Conservation (phyloP, 2,797 vertebrate species). For the Pseudochromis fuscus region DNA sequence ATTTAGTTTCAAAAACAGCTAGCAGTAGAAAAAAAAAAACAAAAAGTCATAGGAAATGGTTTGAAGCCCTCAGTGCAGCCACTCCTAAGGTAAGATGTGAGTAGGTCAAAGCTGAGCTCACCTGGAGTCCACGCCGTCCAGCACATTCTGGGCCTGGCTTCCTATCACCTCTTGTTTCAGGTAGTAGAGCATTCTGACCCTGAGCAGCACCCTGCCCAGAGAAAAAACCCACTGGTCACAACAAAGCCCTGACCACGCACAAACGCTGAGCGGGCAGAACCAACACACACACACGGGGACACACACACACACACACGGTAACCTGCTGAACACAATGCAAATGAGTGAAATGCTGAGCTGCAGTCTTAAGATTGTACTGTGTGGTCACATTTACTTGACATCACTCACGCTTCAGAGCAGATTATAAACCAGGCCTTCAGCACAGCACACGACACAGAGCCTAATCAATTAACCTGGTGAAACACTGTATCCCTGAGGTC, state of each 20-base stretch:
- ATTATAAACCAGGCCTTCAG: slow-evolving; percentile 12
- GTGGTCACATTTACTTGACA: neutral
- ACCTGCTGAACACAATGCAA: slow-evolving; percentile 48
- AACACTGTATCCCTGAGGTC: slow-evolving; percentile 7
- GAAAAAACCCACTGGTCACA: slow-evolving; percentile 79
- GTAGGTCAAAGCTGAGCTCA: slow-evolving; percentile 80
- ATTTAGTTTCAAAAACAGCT: too few species aligned
- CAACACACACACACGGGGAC: slow-evolving; percentile 31
- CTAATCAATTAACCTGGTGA: slow-evolving; percentile 37
- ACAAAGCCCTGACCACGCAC: slow-evolving; percentile 74
- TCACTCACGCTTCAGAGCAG: neutral
- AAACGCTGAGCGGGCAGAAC: slow-evolving; percentile 78
- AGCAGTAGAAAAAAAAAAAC: neutral
- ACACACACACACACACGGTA: slow-evolving; percentile 32
- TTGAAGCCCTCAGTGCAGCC: neutral
- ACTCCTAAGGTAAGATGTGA: slow-evolving; percentile 8
- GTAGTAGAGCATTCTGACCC: slow-evolving; percentile 99
- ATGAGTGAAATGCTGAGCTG: slow-evolving; percentile 45
- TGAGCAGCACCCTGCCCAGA: slow-evolving; percentile 92
- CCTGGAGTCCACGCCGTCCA: slow-evolving; percentile 94
- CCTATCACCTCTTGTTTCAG: slow-evolving; percentile 99
- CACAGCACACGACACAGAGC: slow-evolving; percentile 13
- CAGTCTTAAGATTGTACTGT: neutral
- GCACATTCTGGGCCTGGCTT: slow-evolving; percentile 91
- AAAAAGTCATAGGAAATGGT: too few species aligned